Evolutionary conservation across 2,797 vertebrate genomes (phyloP).

Genomic region (Menidia menidia): DNA sequence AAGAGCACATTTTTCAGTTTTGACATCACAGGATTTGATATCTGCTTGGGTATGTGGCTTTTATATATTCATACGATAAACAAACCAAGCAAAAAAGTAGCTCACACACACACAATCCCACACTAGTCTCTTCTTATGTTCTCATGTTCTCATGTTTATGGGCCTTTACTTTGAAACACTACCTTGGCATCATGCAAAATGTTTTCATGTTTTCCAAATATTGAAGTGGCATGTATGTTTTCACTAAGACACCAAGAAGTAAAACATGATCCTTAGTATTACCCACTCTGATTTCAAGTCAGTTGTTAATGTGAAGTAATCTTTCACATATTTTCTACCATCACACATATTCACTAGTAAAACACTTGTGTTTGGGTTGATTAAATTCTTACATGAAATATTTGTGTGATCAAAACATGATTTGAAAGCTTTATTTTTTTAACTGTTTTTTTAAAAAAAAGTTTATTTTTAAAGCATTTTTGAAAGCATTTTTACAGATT

Average conservation of each 20-base stretch:
- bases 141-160: slow-evolving; percentile 27
- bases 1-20: too few relatives aligned
- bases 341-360: background rate
- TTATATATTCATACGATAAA: background rate
- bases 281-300: too few relatives aligned
- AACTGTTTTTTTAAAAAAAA: too few relatives aligned
- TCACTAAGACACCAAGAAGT: slow-evolving; percentile 33
- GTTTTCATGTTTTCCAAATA: slow-evolving; percentile 74
- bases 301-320: slow-evolving; percentile 15
- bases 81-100: background rate
- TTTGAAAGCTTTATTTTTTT: too few relatives aligned
- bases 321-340: slow-evolving; percentile 41
- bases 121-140: slow-evolving; percentile 34
- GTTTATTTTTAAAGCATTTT: too few relatives aligned
- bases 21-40: too few relatives aligned
- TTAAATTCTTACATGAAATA: background rate
- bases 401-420: too few relatives aligned
- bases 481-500: too few relatives aligned
- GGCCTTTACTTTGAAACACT: slow-evolving; percentile 57
- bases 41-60: too few relatives aligned
- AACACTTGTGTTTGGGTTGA: background rate
- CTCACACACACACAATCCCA: slow-evolving; percentile 17
- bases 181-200: slow-evolving; percentile 50
- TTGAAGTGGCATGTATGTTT: slow-evolving; percentile 53
- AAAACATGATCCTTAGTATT: background rate